Conservation (phyloP, 2,113 vertebrate species). For the Bolborhynchus lineola region DNA sequence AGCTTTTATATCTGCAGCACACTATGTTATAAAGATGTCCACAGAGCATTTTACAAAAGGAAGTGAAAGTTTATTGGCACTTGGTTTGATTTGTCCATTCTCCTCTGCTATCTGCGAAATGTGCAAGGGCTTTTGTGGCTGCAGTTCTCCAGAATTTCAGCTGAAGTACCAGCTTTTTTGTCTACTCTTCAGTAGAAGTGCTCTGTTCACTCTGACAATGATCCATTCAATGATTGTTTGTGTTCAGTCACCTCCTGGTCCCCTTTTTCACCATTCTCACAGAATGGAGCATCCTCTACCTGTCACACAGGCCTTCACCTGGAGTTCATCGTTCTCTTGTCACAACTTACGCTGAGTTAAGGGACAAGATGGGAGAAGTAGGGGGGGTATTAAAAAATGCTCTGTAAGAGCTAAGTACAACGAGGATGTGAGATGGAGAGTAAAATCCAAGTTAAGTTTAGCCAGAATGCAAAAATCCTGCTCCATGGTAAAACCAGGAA, state of each 20-base stretch:
- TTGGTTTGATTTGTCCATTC: conserved; percentile 4
- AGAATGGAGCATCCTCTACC: not conserved
- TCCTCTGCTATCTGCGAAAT: not conserved
- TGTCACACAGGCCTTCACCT: not conserved
- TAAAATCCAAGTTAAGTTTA: not conserved
- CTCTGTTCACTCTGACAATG: not conserved
- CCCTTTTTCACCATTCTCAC: not conserved
- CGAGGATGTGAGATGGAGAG: not conserved
- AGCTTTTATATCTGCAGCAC: not conserved
- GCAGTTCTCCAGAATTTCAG: not conserved
- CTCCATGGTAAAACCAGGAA: not conserved
- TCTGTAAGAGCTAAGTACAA: not conserved
- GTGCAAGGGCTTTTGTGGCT: not conserved
- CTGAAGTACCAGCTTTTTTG: not conserved
- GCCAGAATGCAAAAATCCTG: not conserved
- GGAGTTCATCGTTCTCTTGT: not conserved
- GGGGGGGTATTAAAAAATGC: not conserved
- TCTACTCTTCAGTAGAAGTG: not conserved
- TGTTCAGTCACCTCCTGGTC: not conserved
- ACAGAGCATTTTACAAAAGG: not conserved
- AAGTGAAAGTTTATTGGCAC: conserved; percentile 24
- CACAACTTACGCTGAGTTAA: not conserved
- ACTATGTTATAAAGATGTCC: not conserved
- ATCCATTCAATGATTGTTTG: not conserved
- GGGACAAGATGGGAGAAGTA: not conserved